Conservation (phyloP, 2,888 invertebrate genomes). For the Eupithecia exiguata region DNA sequence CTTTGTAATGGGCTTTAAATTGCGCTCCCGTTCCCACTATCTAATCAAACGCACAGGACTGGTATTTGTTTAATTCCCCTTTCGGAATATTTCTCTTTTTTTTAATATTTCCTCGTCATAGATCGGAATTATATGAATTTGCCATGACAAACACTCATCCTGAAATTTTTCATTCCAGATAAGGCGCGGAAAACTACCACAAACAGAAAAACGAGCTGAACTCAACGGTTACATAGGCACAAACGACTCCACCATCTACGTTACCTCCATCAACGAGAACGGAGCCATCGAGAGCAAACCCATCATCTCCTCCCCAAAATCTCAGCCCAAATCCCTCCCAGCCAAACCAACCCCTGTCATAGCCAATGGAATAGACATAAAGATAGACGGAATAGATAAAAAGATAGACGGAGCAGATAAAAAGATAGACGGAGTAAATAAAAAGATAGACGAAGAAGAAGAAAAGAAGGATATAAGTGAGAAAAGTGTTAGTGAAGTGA, state of each 20-base stretch:
- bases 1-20: background rate
- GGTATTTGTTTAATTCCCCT: background rate
- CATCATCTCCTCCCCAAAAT: constrained; percentile 77
- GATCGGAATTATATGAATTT: background rate
- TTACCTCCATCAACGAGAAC: constrained; percentile 87
- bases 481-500: constrained; percentile 72
- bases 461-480: constrained; percentile 74
- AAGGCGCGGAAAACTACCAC: constrained; percentile 84
- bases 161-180: constrained; percentile 75
- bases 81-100: background rate
- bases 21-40: background rate
- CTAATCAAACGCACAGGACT: background rate
- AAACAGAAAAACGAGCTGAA: constrained; percentile 82
- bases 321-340: constrained; percentile 75
- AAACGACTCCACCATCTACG: constrained; percentile 89
- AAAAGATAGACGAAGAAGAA: constrained; percentile 59
- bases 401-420: constrained; percentile 66
- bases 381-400: constrained; percentile 52
- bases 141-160: background rate
- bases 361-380: constrained; percentile 72
- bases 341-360: constrained; percentile 77
- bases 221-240: constrained; percentile 91
- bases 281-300: constrained; percentile 78
- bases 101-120: background rate
- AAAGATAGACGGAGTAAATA: constrained; percentile 40